A percentile compares a stretch with the other conserved stretches of the same genome.
phyloP scores from a whole-genome alignment of 2,797 vertebrate species.

The Mormyrops boulengeri region DNA sequence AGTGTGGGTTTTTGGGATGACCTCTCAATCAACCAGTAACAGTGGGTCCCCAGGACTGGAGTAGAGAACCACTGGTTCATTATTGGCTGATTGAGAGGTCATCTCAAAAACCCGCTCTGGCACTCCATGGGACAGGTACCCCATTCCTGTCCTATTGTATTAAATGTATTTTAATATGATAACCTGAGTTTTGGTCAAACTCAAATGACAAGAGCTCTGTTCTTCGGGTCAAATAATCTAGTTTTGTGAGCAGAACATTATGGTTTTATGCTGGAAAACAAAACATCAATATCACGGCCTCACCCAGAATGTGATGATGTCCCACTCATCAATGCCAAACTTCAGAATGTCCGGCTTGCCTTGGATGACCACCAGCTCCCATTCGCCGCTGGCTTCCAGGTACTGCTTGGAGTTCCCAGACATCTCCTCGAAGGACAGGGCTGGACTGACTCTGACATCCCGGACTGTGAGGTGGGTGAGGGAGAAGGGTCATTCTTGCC shows the following conservation, averaged over 20 bases:
- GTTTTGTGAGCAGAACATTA: background rate
- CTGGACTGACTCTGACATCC: constrained; percentile 66
- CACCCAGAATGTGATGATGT: constrained; percentile 75
- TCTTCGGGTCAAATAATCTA: background rate
- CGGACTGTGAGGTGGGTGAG: constrained; percentile 45
- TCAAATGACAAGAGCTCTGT: background rate
- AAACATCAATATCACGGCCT: constrained; percentile 18
- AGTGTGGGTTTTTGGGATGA: background rate
- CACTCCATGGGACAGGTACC: background rate
- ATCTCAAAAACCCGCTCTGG: background rate
- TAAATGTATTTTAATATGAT: background rate
- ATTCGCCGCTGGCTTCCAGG: constrained; percentile 72
- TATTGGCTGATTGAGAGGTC: background rate
- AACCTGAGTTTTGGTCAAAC: background rate
- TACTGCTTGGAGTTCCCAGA: constrained; percentile 67
- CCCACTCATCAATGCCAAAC: constrained; percentile 73
- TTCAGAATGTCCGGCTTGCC: constrained; percentile 60
- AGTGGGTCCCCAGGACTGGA: background rate
- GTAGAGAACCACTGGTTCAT: background rate
- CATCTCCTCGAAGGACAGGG: constrained; percentile 65
- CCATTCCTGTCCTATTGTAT: background rate
- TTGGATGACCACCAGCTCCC: constrained; percentile 68
- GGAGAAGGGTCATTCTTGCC: background rate
- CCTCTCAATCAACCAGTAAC: background rate
- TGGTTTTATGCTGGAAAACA: background rate